Conservation (phyloP, 2,888 invertebrate species). For the Dynastes grantii region DNA sequence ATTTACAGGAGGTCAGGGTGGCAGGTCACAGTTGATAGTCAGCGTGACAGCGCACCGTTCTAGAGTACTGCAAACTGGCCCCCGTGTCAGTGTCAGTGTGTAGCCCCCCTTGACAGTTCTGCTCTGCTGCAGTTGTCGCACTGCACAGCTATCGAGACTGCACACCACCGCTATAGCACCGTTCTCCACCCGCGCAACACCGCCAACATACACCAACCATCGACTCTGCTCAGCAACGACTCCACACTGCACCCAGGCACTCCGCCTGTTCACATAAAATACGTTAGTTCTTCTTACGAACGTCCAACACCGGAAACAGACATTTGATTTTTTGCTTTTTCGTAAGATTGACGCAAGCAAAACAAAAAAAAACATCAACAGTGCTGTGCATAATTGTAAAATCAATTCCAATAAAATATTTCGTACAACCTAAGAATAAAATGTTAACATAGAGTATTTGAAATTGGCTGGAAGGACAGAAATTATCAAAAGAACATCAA, state of each 20-base stretch:
- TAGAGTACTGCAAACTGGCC: constrained; percentile 56
- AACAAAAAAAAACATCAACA: too few species aligned
- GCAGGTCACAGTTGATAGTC: constrained; percentile 43
- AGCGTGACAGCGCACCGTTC: constrained; percentile 51
- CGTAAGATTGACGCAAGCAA: too few species aligned
- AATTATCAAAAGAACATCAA: too few species aligned
- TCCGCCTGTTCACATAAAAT: constrained; percentile 60
- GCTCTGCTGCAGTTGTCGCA: constrained; percentile 58
- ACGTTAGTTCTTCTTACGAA: constrained; percentile 55
- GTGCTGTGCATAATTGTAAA: too few species aligned
- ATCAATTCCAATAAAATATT: too few species aligned
- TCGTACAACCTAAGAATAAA: neutral
- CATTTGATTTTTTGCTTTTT: constrained; percentile 32
- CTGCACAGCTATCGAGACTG: constrained; percentile 55
- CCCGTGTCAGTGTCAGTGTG: constrained; percentile 44
- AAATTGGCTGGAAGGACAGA: too few species aligned
- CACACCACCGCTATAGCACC: constrained; percentile 55
- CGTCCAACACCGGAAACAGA: constrained; percentile 45
- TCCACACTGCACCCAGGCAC: constrained; percentile 59
- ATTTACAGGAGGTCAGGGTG: constrained; percentile 34
- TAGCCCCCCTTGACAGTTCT: constrained; percentile 49
- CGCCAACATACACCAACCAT: constrained; percentile 54
- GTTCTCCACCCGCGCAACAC: constrained; percentile 56
- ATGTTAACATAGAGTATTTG: too few species aligned
- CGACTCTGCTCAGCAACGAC: constrained; percentile 66